phyloP scores from a whole-genome alignment of 1,140 invertebrate genomes.

The Drosophila orosa region DNA sequence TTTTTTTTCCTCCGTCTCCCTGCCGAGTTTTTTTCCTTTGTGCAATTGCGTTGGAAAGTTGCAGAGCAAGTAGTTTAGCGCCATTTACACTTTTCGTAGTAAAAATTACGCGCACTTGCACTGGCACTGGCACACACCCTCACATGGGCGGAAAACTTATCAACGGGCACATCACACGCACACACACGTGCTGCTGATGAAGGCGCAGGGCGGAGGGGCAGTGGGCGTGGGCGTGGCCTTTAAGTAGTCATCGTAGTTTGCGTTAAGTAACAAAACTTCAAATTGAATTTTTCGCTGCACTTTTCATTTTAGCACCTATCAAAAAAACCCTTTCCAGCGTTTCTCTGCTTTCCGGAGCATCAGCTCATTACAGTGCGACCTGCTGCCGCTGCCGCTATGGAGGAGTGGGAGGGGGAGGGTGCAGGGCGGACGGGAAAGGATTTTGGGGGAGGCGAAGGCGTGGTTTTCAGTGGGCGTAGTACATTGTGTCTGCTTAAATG shows the following conservation, averaged over 20 bases:
- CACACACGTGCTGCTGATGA: constrained; percentile 35
- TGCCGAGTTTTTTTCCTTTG: constrained; percentile 35
- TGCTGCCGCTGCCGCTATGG: constrained; percentile 20
- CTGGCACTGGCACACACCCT: constrained; percentile 13
- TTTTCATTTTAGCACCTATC: constrained; percentile 80
- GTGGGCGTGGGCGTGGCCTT: constrained; percentile 56
- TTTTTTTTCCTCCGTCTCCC: constrained; percentile 14
- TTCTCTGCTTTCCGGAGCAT: constrained; percentile 48
- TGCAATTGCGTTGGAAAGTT: constrained; percentile 78
- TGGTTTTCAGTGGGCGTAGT: constrained; percentile 4
- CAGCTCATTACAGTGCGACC: constrained; percentile 57
- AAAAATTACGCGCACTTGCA: constrained; percentile 70
- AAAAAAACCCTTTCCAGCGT: constrained; percentile 61
- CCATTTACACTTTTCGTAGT: constrained; percentile 82
- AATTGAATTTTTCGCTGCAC: constrained; percentile 80
- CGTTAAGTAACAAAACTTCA: constrained; percentile 81
- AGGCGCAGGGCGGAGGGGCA: neutral
- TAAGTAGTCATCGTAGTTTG: constrained; percentile 79
- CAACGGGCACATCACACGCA: constrained; percentile 70
- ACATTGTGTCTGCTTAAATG: constrained; percentile 64
- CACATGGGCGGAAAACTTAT: constrained; percentile 57
- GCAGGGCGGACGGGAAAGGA: neutral
- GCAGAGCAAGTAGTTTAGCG: constrained; percentile 80
- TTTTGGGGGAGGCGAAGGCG: neutral
- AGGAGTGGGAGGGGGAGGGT: neutral